Evolutionary conservation across 2,888 invertebrate genomes (phyloP).

Genomic region (Emmelina monodactyla): DNA sequence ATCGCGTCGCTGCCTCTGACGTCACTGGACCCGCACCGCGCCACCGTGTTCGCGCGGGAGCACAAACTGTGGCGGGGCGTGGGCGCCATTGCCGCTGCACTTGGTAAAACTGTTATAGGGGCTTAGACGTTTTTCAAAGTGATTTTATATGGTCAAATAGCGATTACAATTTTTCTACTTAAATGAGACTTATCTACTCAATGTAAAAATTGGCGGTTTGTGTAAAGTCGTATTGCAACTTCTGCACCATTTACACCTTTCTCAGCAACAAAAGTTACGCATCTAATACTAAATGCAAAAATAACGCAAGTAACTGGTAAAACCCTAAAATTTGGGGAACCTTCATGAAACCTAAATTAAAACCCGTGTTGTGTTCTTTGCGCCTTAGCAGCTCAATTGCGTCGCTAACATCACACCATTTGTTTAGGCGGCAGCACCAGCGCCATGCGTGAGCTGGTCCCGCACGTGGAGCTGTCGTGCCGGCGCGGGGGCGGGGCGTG

Average conservation of each 20-base stretch:
- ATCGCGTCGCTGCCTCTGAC: conserved; percentile 57
- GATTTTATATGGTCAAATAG: no score
- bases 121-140: no score
- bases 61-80: conserved; percentile 46
- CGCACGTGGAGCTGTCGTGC: conserved; percentile 42
- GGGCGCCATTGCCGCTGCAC: conserved; percentile 47
- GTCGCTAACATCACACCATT: no score
- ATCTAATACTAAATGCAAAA: no score
- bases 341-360: no score
- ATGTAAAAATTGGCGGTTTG: background rate
- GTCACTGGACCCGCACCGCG: conserved; percentile 51
- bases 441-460: conserved; percentile 73
- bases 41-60: conserved; percentile 42
- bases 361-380: no score
- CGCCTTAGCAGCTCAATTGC: no score
- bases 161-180: background rate
- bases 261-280: no score
- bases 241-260: no score
- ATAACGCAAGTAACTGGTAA: no score
- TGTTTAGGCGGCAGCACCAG: conserved; percentile 39
- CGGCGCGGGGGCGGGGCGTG: conserved; percentile 18
- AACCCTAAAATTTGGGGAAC: no score
- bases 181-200: background rate
- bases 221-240: no score
- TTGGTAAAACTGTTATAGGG: conserved; percentile 28